phyloP scores from a whole-genome alignment of 2,888 invertebrate species.

The Ochropleura leucogaster region DNA sequence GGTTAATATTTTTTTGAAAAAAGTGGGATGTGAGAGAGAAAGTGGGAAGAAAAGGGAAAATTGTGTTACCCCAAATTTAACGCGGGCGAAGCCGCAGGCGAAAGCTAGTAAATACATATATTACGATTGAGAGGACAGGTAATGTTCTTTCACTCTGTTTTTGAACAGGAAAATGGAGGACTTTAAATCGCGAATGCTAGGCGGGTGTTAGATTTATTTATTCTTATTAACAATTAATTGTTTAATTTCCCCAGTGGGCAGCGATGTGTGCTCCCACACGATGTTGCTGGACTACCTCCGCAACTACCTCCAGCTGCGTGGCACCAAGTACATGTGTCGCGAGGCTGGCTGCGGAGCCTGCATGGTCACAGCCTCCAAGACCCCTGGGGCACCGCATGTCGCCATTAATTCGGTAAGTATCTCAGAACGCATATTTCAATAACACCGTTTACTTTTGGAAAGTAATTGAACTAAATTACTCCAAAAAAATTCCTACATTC shows the following conservation, averaged over 20 bases:
- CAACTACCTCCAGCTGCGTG: conserved; percentile 87
- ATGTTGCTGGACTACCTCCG: conserved; percentile 89
- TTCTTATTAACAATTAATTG: background rate
- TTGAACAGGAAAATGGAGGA: too few relatives aligned
- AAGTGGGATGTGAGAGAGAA: too few relatives aligned
- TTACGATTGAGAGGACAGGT: too few relatives aligned
- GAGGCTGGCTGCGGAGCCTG: conserved; percentile 93
- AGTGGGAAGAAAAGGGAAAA: too few relatives aligned
- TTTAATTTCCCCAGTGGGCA: conserved; percentile 58
- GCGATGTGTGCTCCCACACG: conserved; percentile 59
- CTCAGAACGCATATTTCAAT: background rate
- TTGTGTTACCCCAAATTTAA: too few relatives aligned
- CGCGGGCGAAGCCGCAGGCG: too few relatives aligned
- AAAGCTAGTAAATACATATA: too few relatives aligned
- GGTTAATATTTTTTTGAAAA: too few relatives aligned
- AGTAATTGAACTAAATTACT: background rate
- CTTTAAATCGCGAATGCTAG: too few relatives aligned
- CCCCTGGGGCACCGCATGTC: conserved; percentile 73
- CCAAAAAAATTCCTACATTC: too few relatives aligned
- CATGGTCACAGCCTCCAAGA: conserved; percentile 80
- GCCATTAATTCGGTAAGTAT: conserved; percentile 91
- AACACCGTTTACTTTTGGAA: background rate
- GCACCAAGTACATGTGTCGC: conserved; percentile 92
- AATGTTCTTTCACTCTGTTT: too few relatives aligned
- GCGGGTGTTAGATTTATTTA: background rate